A percentile compares a stretch with the other conserved stretches of the same genome.
These are phyloP conservation scores for Brachyrhaphis roseni DNA, from an alignment of 2,797 vertebrate genomes.

Conservation along the genomic window DNA sequence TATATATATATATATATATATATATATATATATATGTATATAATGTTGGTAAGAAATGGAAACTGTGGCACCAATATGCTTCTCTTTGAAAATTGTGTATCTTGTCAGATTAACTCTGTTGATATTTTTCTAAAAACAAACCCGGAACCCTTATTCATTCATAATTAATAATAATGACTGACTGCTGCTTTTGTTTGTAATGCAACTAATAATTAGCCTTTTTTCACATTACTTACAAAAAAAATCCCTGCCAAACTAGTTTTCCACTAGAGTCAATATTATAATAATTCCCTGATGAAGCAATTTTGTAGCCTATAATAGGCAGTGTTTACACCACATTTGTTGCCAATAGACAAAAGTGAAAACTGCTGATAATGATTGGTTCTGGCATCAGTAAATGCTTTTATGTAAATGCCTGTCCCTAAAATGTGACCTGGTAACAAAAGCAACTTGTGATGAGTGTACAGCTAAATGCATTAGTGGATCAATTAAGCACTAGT, in stretches of 20 bases:
- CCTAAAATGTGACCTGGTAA: slow-evolving; percentile 97
- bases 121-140: slow-evolving; percentile 8
- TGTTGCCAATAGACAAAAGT: slow-evolving; percentile 88
- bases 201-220: slow-evolving; percentile 69
- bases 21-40: not conserved
- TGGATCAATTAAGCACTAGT: slow-evolving; percentile 98
- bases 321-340: slow-evolving; percentile 84
- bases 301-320: slow-evolving; percentile 92
- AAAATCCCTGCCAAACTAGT: slow-evolving; percentile 61
- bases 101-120: slow-evolving; percentile 6
- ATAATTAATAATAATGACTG: slow-evolving; percentile 40
- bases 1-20: not conserved
- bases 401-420: slow-evolving; percentile 95
- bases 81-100: not conserved
- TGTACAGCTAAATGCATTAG: slow-evolving; percentile 95
- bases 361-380: slow-evolving; percentile 94
- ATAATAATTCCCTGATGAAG: slow-evolving; percentile 83
- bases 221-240: slow-evolving; percentile 60
- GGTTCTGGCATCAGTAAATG: slow-evolving; percentile 90
- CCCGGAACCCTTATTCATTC: not conserved
- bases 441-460: slow-evolving; percentile 94
- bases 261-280: slow-evolving; percentile 74
- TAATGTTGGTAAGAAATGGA: not conserved
- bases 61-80: not conserved
- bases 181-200: slow-evolving; percentile 63